Evolutionary conservation across 2,797 vertebrate species (phyloP).

Genomic region (Hemitrygon akajei): DNA sequence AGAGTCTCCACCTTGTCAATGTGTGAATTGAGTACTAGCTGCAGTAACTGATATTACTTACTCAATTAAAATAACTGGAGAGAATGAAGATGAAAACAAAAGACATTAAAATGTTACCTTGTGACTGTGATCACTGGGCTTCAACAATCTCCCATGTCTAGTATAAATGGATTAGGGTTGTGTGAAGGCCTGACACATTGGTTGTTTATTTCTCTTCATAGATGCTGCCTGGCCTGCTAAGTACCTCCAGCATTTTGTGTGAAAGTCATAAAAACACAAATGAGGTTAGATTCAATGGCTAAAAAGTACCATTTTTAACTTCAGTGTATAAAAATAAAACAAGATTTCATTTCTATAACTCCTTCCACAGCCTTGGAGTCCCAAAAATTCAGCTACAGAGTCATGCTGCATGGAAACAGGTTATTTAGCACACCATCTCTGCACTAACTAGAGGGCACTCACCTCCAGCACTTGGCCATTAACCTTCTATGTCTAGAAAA

Average conservation of each 20-base stretch:
- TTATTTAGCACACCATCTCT: too few species aligned
- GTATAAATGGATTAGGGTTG: not conserved
- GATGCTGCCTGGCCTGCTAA: too few species aligned
- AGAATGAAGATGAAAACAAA: not conserved
- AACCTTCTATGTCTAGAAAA: too few species aligned
- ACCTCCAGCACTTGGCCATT: too few species aligned
- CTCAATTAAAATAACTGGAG: not conserved
- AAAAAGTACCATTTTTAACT: not conserved
- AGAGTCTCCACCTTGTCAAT: not conserved
- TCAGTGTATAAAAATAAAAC: not conserved
- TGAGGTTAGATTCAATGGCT: not conserved
- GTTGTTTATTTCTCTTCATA: too few species aligned
- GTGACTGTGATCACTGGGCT: not conserved
- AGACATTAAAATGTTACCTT: not conserved
- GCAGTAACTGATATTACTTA: not conserved
- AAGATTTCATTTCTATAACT: not conserved
- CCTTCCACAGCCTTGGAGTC: not conserved
- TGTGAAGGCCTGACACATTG: too few species aligned
- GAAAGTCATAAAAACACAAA: not conserved
- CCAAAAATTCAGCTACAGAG: too few species aligned
- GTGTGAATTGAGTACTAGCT: not conserved
- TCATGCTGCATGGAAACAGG: too few species aligned
- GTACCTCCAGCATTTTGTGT: too few species aligned
- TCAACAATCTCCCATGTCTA: not conserved
- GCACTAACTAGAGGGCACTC: too few species aligned